These are phyloP conservation scores for Menidia menidia DNA, from an alignment of 2,797 vertebrate genomes.

Conservation along the genomic window DNA sequence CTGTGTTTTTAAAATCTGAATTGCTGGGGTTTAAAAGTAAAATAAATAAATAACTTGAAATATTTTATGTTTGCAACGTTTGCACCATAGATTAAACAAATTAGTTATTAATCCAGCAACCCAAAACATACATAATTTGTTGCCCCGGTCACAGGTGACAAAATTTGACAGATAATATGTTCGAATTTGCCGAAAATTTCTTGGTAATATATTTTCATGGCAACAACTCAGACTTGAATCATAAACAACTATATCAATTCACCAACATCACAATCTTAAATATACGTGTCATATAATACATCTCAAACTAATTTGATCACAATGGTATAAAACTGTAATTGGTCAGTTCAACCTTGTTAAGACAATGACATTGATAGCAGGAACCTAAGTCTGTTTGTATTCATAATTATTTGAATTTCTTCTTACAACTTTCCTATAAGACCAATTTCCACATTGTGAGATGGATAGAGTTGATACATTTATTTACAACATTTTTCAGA, in stretches of 20 bases:
- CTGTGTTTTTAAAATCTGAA: neutral
- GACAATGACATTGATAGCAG: no score
- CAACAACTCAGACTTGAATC: no score
- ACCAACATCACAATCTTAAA: no score
- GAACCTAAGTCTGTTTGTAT: no score
- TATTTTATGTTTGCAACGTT: neutral
- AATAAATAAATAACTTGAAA: no score
- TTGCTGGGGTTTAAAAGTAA: neutral
- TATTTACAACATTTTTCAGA: neutral
- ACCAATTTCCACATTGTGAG: no score
- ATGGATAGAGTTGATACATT: neutral
- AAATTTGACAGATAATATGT: neutral
- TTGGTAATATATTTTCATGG: neutral
- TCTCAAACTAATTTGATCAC: no score
- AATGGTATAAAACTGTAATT: no score
- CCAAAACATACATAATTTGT: neutral
- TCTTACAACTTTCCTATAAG: no score
- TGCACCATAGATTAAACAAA: neutral
- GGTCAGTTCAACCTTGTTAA: no score
- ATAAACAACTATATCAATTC: no score
- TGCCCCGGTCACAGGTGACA: conserved; percentile 13
- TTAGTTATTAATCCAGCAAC: neutral
- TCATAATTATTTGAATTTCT: neutral
- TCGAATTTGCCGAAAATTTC: neutral
- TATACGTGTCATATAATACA: no score